Percentiles rank a stretch among this genome's conserved stretches.
Evolutionary conservation across 2,797 vertebrate genomes (phyloP).

Genomic region (Epinephelus coioides): DNA sequence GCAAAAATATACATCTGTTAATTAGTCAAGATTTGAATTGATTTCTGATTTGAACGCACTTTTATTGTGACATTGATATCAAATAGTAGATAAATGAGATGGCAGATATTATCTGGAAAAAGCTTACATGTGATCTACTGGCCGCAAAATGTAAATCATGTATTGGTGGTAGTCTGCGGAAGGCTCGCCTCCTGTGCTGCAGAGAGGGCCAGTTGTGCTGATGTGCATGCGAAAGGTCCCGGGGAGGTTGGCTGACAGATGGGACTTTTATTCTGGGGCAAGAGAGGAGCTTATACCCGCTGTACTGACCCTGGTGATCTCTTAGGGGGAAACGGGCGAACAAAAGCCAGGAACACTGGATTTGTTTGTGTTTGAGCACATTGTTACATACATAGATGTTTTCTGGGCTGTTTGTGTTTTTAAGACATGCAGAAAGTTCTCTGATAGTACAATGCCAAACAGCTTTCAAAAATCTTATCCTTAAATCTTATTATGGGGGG

Average conservation of each 20-base stretch:
- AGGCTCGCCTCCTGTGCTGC: conserved; percentile 29
- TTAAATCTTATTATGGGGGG: neutral
- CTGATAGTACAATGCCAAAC: neutral
- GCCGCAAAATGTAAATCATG: conserved; percentile 17
- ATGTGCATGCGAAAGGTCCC: conserved; percentile 62
- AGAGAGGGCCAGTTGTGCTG: conserved; percentile 39
- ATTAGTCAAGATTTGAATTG: neutral
- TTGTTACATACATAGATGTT: neutral
- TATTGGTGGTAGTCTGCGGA: conserved; percentile 29
- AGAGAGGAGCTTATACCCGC: conserved; percentile 70
- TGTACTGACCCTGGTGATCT: conserved; percentile 65
- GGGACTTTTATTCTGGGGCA: conserved; percentile 59
- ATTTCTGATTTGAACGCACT: neutral
- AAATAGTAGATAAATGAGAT: neutral
- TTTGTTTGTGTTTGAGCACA: conserved; percentile 29
- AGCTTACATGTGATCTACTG: neutral
- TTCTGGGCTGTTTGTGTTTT: neutral
- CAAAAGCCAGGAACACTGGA: conserved; percentile 27
- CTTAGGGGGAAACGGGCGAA: conserved; percentile 27
- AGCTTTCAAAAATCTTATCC: neutral
- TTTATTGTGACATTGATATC: neutral
- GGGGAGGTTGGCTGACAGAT: conserved; percentile 75
- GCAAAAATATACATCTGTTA: neutral
- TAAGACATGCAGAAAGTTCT: neutral
- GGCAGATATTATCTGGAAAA: neutral